Evolutionary conservation across 2,888 invertebrate genomes (phyloP), one percentile per base, ranked within the genome.

Genomic region (Ischnus inquisitorius): DNA sequence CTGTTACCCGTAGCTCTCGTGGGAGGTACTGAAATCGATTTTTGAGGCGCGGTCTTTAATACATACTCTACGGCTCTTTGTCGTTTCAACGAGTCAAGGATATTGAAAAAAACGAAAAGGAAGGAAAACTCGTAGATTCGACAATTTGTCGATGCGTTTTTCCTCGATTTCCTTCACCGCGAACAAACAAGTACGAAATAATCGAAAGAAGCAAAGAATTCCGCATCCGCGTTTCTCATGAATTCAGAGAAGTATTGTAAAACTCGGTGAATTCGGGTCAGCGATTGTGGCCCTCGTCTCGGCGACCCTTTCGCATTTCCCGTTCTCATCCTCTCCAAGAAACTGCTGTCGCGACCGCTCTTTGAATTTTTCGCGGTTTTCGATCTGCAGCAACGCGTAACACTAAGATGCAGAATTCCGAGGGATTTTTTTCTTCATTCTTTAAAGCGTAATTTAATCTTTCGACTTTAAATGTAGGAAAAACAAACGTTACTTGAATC

Each of bases 231-330:
- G 88, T 89, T 34, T 90, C 89, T 90, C 88, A 90, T 87, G 90
- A 19, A 72, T 43, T 14, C 4, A 86, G 86, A 84, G 88, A 79
- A 86, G 85, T 86, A 89, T 90, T 89, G 88, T 90, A 89, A 8
- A 46, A 85, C 84, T 85, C 84, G 84, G 67, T 85, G 86, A 87
- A 91, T 91, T 88, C 91, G 87, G 90, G 90, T 91, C 91, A 90
- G 87, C 89, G 88, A 87, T 87, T 89, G 88, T 88, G 88, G 28
- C 25, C 43, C 72, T 43, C 43, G 43, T 51, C 88, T 84, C 86
- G 72, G 71, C 86, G 89, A 85, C 85, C 91, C 89, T 89, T 86
- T 87, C 88, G 57, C 88, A 88, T 88, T 90, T 90, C 88, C 88
- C 88, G 88, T 88, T n/a, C 43, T 57, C 41, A 25, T 43, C 43